Conservation (phyloP, 2,113 vertebrate genomes). For the Lathamus discolor region DNA sequence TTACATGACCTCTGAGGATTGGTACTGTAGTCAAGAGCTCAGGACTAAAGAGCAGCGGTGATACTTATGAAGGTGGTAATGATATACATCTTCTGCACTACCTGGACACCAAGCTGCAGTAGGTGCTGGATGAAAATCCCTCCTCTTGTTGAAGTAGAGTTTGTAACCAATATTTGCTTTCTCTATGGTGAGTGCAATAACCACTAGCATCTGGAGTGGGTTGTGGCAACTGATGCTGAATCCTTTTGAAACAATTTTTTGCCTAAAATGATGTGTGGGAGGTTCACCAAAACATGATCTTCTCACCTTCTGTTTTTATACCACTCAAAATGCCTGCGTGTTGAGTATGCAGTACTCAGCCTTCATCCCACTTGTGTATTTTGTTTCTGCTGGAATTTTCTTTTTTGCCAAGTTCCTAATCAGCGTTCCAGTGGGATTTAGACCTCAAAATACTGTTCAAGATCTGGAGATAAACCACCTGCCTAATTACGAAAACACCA, state of each 20-base stretch:
- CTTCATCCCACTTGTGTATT: not conserved
- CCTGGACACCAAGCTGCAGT: not conserved
- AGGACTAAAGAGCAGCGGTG: fast-evolving
- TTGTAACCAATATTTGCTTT: not conserved
- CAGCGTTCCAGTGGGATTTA: not conserved
- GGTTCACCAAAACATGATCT: not conserved
- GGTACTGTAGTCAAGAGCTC: not conserved
- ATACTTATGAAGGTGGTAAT: not conserved
- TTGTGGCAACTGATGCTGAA: not conserved
- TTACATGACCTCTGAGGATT: fast-evolving
- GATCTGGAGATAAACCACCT: not conserved
- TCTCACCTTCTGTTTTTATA: not conserved
- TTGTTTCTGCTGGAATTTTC: not conserved
- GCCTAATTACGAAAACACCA: not conserved
- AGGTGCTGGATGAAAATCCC: not conserved
- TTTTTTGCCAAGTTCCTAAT: not conserved
- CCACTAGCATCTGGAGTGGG: not conserved
- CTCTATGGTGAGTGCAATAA: fast-evolving
- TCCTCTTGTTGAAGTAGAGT: not conserved
- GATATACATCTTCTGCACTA: fast-evolving
- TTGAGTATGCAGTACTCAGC: not conserved
- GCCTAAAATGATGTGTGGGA: not conserved
- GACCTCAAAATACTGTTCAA: not conserved
- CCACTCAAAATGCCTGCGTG: fast-evolving
- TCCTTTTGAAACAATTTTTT: not conserved